Conservation (phyloP, 2,797 vertebrate genomes). For the Geotrypetes seraphini region DNA sequence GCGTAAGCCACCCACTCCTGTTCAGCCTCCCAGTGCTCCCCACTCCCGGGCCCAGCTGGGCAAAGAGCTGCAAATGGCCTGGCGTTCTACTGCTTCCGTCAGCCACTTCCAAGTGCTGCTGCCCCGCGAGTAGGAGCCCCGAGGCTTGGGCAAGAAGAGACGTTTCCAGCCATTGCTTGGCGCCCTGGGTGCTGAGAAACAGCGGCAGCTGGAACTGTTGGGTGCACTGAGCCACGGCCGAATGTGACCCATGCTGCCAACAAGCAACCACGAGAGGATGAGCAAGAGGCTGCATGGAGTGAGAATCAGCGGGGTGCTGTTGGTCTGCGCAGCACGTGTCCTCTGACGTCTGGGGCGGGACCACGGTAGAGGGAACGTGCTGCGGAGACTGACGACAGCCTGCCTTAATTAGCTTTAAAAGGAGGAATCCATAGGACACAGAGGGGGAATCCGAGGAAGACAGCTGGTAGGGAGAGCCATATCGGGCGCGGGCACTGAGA, state of each 20-base stretch:
- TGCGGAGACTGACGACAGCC: no score
- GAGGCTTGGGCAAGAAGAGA: conserved; percentile 67
- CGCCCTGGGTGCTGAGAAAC: conserved; percentile 71
- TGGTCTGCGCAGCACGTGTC: no score
- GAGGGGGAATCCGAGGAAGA: no score
- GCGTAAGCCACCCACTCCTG: conserved; percentile 44
- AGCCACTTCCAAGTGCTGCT: conserved; percentile 84
- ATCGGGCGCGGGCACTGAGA: no score
- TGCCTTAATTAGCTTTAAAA: no score
- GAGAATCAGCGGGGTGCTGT: conserved; percentile 45
- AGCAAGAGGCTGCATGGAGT: conserved; percentile 64
- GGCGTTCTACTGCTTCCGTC: conserved; percentile 73
- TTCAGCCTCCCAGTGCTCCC: conserved; percentile 55
- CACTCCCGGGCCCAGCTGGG: conserved; percentile 71
- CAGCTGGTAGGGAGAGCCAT: no score
- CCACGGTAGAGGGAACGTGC: no score
- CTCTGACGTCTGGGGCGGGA: no score
- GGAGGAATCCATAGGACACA: no score
- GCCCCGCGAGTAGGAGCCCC: conserved; percentile 73
- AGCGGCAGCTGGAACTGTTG: conserved; percentile 78
- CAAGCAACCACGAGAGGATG: conserved; percentile 86
- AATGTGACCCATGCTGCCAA: conserved; percentile 79
- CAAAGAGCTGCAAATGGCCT: conserved; percentile 65
- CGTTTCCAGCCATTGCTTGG: conserved; percentile 83
- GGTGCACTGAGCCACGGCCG: conserved; percentile 66